Evolutionary conservation across 2,888 invertebrate genomes (phyloP).

Genomic region (Andricus quercusramuli): DNA sequence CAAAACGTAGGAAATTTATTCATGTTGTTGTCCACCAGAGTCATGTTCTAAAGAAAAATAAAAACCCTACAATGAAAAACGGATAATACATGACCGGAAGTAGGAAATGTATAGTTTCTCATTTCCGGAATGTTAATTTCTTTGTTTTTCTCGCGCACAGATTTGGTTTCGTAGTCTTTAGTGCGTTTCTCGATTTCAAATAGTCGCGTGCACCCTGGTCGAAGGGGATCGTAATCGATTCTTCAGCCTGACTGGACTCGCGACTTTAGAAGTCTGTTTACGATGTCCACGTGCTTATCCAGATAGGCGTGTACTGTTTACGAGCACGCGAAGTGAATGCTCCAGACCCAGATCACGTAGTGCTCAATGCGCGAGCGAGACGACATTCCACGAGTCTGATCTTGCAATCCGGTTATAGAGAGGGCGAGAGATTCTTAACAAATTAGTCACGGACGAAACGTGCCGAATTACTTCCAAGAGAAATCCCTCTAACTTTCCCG

Average conservation of each 20-base stretch:
- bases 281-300: slow-evolving; percentile 54
- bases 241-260: slow-evolving; percentile 49
- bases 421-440: slow-evolving; percentile 53
- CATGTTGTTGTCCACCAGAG: no score
- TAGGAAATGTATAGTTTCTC: neutral
- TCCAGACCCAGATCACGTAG: slow-evolving; percentile 64
- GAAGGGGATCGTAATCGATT: slow-evolving; percentile 53
- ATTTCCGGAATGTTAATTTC: neutral
- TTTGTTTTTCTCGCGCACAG: neutral
- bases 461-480: slow-evolving; percentile 51
- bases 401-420: slow-evolving; percentile 53
- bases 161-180: neutral
- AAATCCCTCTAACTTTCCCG: neutral
- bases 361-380: slow-evolving; percentile 63
- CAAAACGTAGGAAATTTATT: no score
- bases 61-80: neutral
- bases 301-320: slow-evolving; percentile 57
- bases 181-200: slow-evolving; percentile 49
- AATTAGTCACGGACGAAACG: slow-evolving; percentile 54
- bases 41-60: no score
- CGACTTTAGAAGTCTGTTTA: slow-evolving; percentile 50
- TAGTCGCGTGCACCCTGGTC: neutral
- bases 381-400: slow-evolving; percentile 60
- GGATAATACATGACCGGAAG: neutral
- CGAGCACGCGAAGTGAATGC: slow-evolving; percentile 56